Conservation (phyloP, 1,140 invertebrate genomes). For the Tetragonula clypearis region DNA sequence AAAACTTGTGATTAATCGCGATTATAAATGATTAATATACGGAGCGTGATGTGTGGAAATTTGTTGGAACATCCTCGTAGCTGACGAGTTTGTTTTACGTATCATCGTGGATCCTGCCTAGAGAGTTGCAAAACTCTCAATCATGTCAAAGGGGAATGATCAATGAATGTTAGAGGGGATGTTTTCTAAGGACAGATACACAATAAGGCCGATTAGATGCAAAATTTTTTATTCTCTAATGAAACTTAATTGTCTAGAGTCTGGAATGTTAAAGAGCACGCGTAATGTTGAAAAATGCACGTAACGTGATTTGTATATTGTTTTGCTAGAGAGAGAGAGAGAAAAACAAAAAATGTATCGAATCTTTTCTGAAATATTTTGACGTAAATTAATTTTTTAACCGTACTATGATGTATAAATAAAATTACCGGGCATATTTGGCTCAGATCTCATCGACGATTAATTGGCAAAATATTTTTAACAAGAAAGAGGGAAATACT, state of each 20-base stretch:
- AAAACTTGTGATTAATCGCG: neutral
- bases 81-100: neutral
- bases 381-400: too few species aligned
- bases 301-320: too few species aligned
- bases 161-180: neutral
- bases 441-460: too few species aligned
- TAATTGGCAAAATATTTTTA: neutral
- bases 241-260: too few species aligned
- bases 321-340: neutral
- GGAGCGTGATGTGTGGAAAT: neutral
- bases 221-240: too few species aligned
- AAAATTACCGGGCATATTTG: too few species aligned
- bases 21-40: neutral
- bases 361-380: too few species aligned
- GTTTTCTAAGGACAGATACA: neutral
- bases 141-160: neutral
- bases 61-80: neutral
- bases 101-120: too few species aligned
- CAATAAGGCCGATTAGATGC: too few species aligned
- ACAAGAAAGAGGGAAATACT: neutral
- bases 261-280: too few species aligned
- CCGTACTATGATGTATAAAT: too few species aligned
- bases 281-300: too few species aligned
- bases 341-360: neutral
- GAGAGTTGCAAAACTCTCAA: constrained; percentile 1